phyloP scores from a whole-genome alignment of 2,113 vertebrate species.

The rat (Rattus norvegicus) region DNA sequence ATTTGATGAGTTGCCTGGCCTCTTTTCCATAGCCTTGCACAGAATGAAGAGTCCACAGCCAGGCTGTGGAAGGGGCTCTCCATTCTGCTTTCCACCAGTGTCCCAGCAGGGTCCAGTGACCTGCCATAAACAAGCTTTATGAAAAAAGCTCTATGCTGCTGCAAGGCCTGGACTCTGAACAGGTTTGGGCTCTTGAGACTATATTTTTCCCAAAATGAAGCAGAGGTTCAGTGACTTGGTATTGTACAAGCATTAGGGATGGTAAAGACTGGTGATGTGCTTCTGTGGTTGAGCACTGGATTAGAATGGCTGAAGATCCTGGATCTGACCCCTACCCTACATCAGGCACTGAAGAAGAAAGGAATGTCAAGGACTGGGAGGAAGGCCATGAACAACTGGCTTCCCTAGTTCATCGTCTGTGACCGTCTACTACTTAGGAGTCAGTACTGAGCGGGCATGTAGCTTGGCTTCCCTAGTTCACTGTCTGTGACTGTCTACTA shows the following conservation, averaged over 20 bases:
- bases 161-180: neutral
- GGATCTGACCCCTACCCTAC: neutral
- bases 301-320: neutral
- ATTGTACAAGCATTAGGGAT: conserved; percentile 1
- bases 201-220: conserved; percentile 53
- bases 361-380: neutral
- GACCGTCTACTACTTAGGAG: neutral
- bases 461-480: no score
- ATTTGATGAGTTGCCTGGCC: neutral
- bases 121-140: neutral
- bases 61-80: neutral
- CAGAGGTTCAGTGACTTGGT: conserved; percentile 10
- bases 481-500: no score
- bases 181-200: neutral
- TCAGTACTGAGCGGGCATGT: no score
- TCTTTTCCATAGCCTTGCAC: neutral
- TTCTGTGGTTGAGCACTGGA: neutral
- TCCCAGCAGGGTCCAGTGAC: neutral
- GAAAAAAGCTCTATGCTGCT: neutral
- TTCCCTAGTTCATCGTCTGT: neutral
- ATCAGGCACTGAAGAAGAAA: neutral
- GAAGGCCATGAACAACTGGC: neutral
- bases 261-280: neutral
- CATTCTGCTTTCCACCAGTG: neutral
- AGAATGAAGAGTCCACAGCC: neutral